Evolutionary conservation across 2,113 vertebrate species (phyloP), one percentile per base, ranked within the genome.

Genomic region (Podocnemis expansa): DNA sequence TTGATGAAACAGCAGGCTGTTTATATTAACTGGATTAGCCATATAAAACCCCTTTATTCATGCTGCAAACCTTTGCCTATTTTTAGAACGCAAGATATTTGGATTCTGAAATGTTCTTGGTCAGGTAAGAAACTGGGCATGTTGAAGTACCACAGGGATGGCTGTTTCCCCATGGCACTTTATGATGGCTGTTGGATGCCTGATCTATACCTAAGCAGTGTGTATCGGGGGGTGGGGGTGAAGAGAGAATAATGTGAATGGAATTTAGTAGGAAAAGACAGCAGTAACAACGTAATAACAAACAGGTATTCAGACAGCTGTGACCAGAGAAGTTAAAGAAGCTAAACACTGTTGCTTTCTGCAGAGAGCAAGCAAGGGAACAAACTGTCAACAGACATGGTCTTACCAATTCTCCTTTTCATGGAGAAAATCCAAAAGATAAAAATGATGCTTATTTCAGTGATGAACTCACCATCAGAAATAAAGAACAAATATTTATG

Each of bases 381-480:
- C 49, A 25, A 45, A 90, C 82, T 84, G 27, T 34, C n/a, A 75
- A 10, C 41, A 43, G 70, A 43, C 38, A n/a, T 17, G 8, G 86
- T 89, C 96, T 73, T 84, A 86, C 88, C 78, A 5, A 78, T 89
- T 96, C 79, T 82, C 34, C 55, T 88, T 78, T 82, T 93, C 82
- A 45, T 88, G 89, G 86, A 89, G 79, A 80, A 82, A 87, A 87
- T 87, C 82, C 63, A 58, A n/a, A 24, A 63, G 79, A 83, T 94
- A 90, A 94, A 93, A 94, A 93, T 76, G 86, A 70, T 27, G 49
- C 91, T 90, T 34, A 58, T 80, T 86, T 91, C 95, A 94, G 73
- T 93, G 88, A 94, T 73, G 78, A 83, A n/a, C 80, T 96, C 93
- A 93, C 91, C 93, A 90, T 67, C 82, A 84, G 63, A 89, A 91